These are phyloP conservation scores for Melipona quadrifasciata DNA, from an alignment of 1,140 invertebrate genomes.

Conservation along the genomic window DNA sequence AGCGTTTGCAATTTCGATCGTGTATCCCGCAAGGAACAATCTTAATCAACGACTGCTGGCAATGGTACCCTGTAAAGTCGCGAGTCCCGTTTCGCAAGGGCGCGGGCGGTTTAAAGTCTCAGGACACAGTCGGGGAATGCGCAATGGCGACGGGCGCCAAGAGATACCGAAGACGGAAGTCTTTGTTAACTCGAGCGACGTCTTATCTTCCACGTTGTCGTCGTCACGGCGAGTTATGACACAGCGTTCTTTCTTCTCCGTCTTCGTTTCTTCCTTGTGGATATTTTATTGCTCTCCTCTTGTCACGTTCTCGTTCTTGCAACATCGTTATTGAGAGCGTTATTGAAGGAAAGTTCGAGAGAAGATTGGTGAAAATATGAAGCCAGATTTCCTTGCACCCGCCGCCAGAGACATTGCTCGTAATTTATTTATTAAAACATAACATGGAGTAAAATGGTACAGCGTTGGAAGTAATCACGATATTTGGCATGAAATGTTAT, in stretches of 20 bases:
- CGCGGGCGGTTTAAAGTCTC: neutral
- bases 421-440: too few species aligned
- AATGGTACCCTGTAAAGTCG: neutral
- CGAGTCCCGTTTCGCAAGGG: neutral
- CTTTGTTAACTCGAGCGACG: conserved; percentile 56
- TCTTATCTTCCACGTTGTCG: conserved; percentile 42
- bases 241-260: conserved; percentile 24
- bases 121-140: neutral
- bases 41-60: neutral
- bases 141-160: neutral
- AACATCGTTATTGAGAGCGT: neutral
- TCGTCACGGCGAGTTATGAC: conserved; percentile 45
- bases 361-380: too few species aligned
- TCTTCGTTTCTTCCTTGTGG: neutral
- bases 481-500: too few species aligned
- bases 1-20: too few species aligned
- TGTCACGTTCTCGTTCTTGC: too few species aligned
- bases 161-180: neutral
- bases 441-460: too few species aligned
- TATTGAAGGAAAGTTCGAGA: too few species aligned
- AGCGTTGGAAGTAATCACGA: too few species aligned
- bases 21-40: too few species aligned
- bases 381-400: too few species aligned
- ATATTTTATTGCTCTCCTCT: too few species aligned
- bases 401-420: too few species aligned